Percentiles rank a stretch among this genome's conserved stretches.
Conservation (phyloP, 2,888 invertebrate genomes). For the Eubasilissa splendida region DNA sequence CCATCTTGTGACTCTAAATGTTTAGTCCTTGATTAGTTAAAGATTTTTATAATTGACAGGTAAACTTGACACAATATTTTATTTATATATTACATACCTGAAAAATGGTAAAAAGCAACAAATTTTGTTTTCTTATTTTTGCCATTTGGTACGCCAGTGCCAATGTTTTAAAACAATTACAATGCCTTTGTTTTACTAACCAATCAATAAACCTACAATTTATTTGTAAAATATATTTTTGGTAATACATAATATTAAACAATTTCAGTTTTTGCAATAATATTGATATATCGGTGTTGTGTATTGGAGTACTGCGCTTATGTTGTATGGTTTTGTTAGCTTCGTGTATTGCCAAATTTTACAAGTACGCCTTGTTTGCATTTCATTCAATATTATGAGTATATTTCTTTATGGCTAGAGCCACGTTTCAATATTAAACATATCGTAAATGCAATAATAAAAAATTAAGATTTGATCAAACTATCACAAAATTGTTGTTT, state of each 20-base stretch:
- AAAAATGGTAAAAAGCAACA: too few relatives aligned
- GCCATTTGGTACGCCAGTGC: too few relatives aligned
- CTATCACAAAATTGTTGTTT: conserved; percentile 23
- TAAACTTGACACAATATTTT: conserved; percentile 6
- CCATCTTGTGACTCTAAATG: conserved; percentile 11
- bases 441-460: background rate
- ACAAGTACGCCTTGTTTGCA: conserved; percentile 30
- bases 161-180: too few relatives aligned
- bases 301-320: background rate
- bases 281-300: background rate
- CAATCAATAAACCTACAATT: too few relatives aligned
- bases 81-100: background rate
- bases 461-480: conserved; percentile 1
- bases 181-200: too few relatives aligned
- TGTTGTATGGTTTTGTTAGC: background rate
- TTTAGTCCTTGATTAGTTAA: conserved; percentile 22
- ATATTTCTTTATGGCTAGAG: conserved; percentile 7
- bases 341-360: conserved; percentile 10
- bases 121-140: too few relatives aligned
- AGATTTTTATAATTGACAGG: conserved; percentile 12
- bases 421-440: conserved; percentile 24
- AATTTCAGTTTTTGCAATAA: background rate
- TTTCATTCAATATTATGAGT: conserved; percentile 10
- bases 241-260: conserved; percentile 7
- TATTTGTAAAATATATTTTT: background rate